phyloP scores from a whole-genome alignment of 2,113 vertebrate genomes.

The Aleadryas rufinucha region DNA sequence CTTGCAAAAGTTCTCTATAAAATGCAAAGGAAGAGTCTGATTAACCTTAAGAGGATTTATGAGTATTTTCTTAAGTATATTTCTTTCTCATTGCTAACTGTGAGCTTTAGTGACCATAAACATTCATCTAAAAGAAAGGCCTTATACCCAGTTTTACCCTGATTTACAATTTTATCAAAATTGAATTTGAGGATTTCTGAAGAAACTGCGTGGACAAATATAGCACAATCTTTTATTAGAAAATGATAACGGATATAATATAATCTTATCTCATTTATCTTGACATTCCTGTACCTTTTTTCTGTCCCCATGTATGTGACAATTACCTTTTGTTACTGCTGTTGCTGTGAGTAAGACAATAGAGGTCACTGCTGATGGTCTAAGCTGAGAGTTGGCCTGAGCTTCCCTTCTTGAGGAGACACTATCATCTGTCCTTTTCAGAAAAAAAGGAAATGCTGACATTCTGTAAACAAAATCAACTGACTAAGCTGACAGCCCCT shows the following conservation, averaged over 20 bases:
- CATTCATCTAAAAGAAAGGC: neutral
- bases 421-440: constrained; percentile 33
- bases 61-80: neutral
- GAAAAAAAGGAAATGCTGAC: constrained; percentile 16
- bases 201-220: neutral
- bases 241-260: neutral
- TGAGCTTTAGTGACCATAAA: neutral
- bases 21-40: neutral
- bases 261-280: neutral
- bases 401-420: neutral
- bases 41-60: neutral
- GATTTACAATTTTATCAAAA: neutral
- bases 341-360: neutral
- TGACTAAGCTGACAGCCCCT: neutral
- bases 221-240: neutral
- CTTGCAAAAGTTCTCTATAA: neutral
- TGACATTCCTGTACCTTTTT: neutral
- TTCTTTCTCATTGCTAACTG: neutral
- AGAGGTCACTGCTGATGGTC: neutral
- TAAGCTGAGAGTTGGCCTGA: neutral
- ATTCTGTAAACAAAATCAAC: constrained; percentile 53
- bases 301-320: neutral
- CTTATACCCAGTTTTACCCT: neutral
- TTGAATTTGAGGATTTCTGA: neutral
- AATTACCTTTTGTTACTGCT: neutral